phyloP scores from a whole-genome alignment of 2,797 vertebrate species.

The Iguana delicatissima region DNA sequence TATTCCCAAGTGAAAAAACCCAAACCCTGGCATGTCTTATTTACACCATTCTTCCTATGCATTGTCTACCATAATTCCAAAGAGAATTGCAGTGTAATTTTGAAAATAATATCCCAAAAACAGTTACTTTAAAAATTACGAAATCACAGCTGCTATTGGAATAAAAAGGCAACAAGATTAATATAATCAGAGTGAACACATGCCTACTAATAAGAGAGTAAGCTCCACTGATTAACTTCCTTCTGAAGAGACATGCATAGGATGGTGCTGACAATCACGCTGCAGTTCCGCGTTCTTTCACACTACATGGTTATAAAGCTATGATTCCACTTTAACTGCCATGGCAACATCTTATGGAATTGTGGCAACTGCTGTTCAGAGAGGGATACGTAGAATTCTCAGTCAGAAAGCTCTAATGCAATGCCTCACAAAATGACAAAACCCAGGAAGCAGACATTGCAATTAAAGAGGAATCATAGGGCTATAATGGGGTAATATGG shows the following conservation, averaged over 20 bases:
- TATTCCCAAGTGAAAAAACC: neutral
- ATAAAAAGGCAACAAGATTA: neutral
- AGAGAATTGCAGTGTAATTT: too few relatives aligned
- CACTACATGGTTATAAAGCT: neutral
- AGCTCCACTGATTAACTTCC: neutral
- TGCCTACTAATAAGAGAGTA: neutral
- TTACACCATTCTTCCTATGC: neutral
- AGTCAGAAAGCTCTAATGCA: too few relatives aligned
- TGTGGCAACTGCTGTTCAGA: too few relatives aligned
- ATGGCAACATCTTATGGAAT: too few relatives aligned
- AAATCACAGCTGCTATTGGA: too few relatives aligned
- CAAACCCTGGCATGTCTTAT: neutral
- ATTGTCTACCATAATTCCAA: neutral
- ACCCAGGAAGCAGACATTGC: too few relatives aligned
- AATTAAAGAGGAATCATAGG: too few relatives aligned
- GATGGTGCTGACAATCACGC: neutral
- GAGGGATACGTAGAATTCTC: too few relatives aligned
- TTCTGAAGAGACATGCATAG: neutral
- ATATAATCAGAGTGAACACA: neutral
- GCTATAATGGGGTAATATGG: too few relatives aligned
- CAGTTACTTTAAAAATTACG: neutral
- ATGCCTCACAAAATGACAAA: too few relatives aligned
- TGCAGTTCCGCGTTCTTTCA: neutral
- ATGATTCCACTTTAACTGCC: too few relatives aligned
- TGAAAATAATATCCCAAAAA: too few relatives aligned